phyloP scores from a whole-genome alignment of 2,888 invertebrate genomes.

The Didymodactylos carnosus region DNA sequence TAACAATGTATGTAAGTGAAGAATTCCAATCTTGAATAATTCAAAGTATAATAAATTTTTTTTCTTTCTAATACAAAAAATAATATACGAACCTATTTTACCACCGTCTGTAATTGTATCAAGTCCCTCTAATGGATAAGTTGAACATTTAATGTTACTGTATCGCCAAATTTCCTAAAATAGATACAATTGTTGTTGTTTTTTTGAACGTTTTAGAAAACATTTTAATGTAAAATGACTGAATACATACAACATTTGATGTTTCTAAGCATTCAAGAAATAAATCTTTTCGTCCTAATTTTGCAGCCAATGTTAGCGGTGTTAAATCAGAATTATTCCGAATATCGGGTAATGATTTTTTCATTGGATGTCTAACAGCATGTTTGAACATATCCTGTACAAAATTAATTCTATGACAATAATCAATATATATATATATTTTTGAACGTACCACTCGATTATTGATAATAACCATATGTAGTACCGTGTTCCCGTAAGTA shows the following conservation, averaged over 20 bases:
- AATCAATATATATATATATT: background rate
- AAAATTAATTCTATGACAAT: background rate
- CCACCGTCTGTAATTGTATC: slow-evolving; percentile 86
- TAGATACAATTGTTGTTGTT: slow-evolving; percentile 29
- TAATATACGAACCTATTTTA: slow-evolving; percentile 55
- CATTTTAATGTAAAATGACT: slow-evolving; percentile 2
- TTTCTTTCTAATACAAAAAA: slow-evolving; percentile 8
- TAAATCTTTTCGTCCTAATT: slow-evolving; percentile 79
- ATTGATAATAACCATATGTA: slow-evolving; percentile 97
- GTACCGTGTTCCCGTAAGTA: slow-evolving; percentile 85
- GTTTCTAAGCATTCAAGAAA: slow-evolving; percentile 94
- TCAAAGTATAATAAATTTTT: background rate
- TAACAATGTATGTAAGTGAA: slow-evolving; percentile 82
- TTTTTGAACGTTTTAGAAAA: background rate
- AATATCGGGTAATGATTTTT: slow-evolving; percentile 74
- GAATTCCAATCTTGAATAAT: slow-evolving; percentile 73
- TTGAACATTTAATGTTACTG: slow-evolving; percentile 92
- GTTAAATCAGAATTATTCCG: slow-evolving; percentile 72
- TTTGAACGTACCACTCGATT: slow-evolving; percentile 64
- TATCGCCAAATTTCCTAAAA: slow-evolving; percentile 92
- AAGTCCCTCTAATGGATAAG: slow-evolving; percentile 80
- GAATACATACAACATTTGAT: slow-evolving; percentile 29
- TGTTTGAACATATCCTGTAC: slow-evolving; percentile 88
- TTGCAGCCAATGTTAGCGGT: slow-evolving; percentile 81
- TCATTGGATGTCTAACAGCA: slow-evolving; percentile 75